Conservation (phyloP, 2,888 invertebrate genomes). For the Tinea semifulvella region DNA sequence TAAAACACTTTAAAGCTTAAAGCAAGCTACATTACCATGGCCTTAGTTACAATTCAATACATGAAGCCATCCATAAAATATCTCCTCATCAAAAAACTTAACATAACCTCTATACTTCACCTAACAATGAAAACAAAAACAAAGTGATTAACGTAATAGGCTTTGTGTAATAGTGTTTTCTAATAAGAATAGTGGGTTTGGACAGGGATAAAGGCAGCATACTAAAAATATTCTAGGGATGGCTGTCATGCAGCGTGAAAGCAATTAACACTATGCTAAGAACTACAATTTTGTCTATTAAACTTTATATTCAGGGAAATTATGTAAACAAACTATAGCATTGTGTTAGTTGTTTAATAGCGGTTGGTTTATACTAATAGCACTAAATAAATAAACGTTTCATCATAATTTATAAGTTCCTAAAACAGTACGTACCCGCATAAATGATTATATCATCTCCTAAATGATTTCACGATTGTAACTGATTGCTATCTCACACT, state of each 20-base stretch:
- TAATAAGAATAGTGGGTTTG: too few species aligned
- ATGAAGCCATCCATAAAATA: neutral
- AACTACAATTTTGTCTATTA: neutral
- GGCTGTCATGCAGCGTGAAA: conserved; percentile 2
- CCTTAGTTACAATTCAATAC: too few species aligned
- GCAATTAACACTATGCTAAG: neutral
- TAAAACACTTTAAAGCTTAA: too few species aligned
- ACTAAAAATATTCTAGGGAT: neutral
- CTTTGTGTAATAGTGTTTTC: too few species aligned
- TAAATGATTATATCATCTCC: too few species aligned
- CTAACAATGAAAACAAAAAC: too few species aligned
- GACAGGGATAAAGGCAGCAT: neutral
- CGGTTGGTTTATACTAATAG: neutral
- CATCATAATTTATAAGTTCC: neutral
- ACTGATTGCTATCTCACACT: too few species aligned
- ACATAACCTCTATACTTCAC: too few species aligned
- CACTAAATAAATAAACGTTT: neutral
- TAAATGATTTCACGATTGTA: too few species aligned
- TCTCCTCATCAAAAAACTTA: too few species aligned
- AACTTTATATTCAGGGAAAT: neutral
- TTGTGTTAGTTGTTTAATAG: conserved; percentile 1
- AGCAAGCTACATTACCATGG: too few species aligned
- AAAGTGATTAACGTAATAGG: too few species aligned
- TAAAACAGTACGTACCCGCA: neutral
- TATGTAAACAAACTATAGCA: neutral